These are phyloP conservation scores for Helicoverpa armigera DNA, from an alignment of 1,140 invertebrate genomes.

Conservation along the genomic window DNA sequence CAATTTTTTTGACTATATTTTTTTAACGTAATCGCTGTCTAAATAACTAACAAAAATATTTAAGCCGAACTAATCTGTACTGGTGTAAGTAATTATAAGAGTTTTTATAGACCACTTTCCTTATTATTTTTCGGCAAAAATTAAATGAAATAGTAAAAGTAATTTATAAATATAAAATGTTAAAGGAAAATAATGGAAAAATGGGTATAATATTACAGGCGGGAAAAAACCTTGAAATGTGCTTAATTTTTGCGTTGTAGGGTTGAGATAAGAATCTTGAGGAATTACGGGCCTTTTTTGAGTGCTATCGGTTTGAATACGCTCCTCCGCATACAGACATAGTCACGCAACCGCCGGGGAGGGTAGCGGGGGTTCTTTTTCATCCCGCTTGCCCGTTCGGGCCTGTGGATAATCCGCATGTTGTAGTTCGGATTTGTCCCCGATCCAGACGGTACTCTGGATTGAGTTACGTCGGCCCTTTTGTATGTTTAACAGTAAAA, in stretches of 20 bases:
- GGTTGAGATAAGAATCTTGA: neutral
- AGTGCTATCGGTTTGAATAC: neutral
- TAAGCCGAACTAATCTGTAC: no score
- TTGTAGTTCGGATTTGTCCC: constrained; percentile 40
- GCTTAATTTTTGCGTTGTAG: no score
- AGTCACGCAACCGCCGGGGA: neutral
- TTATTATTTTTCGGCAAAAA: no score
- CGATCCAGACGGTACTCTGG: constrained; percentile 18
- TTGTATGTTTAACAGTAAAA: constrained; percentile 1
- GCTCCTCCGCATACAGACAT: neutral
- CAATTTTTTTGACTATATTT: no score
- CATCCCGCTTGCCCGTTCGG: constrained; percentile 38
- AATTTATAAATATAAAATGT: no score
- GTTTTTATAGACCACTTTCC: no score
- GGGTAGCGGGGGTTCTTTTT: constrained; percentile 33
- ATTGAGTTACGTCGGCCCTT: neutral
- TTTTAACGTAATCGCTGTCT: no score
- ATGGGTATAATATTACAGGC: neutral
- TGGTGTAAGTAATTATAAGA: no score
- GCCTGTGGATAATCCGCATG: constrained; percentile 39
- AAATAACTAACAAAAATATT: no score
- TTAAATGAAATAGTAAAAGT: no score
- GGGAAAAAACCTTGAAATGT: neutral
- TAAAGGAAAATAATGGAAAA: no score
- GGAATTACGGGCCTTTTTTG: no score